These are phyloP conservation scores for Rhynchopsitta pachyrhyncha DNA, from an alignment of 2,113 vertebrate genomes.

Conservation along the genomic window DNA sequence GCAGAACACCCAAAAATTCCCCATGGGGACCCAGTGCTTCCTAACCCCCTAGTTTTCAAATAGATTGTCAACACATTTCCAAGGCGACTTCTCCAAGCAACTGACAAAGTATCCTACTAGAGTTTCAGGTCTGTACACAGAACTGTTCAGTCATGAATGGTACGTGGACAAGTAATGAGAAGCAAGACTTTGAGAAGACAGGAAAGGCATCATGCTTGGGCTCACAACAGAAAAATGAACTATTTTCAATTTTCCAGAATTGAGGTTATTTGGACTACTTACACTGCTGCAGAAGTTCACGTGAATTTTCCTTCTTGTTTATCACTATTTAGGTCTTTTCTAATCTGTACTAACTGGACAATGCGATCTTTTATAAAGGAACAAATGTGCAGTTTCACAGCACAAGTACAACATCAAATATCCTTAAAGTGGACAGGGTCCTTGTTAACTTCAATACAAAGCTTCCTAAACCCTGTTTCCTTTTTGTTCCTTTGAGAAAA, in stretches of 20 bases:
- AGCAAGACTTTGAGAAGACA: neutral
- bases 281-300: neutral
- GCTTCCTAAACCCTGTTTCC: conserved; percentile 75
- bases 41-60: neutral
- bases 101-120: neutral
- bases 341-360: neutral
- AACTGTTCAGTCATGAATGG: neutral
- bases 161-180: neutral
- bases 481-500: conserved; percentile 83
- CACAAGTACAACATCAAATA: conserved; percentile 57
- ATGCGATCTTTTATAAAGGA: neutral
- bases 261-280: neutral
- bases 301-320: neutral
- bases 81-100: neutral
- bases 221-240: neutral
- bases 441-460: conserved; percentile 86
- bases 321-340: neutral
- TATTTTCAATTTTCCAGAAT: neutral
- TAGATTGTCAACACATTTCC: neutral
- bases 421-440: conserved; percentile 69
- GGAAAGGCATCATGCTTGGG: neutral
- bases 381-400: neutral
- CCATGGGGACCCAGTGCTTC: neutral
- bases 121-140: neutral
- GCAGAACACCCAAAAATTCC: neutral